Base-by-base conservation (phyloP, 2,888 invertebrate species). In the Trissolcus brochymenae region DNA sequence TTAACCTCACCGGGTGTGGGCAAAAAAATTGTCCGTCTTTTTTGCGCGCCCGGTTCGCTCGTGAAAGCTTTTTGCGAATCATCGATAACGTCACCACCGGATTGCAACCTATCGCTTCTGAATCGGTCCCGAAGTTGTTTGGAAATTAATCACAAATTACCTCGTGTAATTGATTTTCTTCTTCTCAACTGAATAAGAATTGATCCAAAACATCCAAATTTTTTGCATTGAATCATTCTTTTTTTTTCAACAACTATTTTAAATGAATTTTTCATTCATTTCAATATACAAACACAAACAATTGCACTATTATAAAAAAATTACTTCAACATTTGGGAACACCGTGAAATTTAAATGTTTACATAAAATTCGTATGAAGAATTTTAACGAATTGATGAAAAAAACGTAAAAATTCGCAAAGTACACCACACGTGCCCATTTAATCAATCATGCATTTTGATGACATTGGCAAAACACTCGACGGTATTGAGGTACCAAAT, bases 61-160 rank as follows among this genome's bases (percentile, higher is more conserved):
- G 14, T 49, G 61, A 35, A 56, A 51, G 53, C 61, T 76, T 70
- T 70, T 70, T 62, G 56, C 60, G 56, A 50, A 61, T 61, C 67
- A 56, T 60, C 76, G 55, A 60, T 70, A 70, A 70, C 76, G 65
- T 70, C 70, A 65, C 64, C n/a, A 53, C 60, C 65, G 60, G 70
- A 76, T 59, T 68, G 61, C 49, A 67, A 60, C 59, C 64, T 53
- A 4, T 41, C 29, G 54, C 62, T 40, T 43, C 61, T 9, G 51
- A 43, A 40, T 49, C 50, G 56, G 29, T 16, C 43, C 25, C 57
- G 56, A 21, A 40, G 62, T 55, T 73, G 40, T 61, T 73, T 56
- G 54, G 54, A 51, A 72, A 73, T 59, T 73, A 65, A 73, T 73
- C 66, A 73, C 61, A 66, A 66, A 73, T 73, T 73, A 61, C 43